phyloP scores from a whole-genome alignment of 2,797 vertebrate genomes.

The Euphonia xanthogaster region DNA sequence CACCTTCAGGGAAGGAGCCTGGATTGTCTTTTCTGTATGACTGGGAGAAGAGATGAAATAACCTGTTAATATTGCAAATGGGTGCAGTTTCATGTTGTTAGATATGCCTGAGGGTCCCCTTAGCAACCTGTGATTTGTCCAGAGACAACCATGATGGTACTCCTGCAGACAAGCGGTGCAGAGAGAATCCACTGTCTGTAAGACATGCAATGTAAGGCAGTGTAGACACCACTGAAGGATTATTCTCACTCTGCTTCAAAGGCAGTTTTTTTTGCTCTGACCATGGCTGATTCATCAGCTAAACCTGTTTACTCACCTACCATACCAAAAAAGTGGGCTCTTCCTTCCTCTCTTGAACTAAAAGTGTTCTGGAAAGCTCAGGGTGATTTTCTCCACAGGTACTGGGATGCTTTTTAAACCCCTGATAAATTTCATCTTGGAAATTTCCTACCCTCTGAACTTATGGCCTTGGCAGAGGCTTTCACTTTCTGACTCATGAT shows the following conservation, averaged over 20 bases:
- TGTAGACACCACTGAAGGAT: not conserved
- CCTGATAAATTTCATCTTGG: not conserved
- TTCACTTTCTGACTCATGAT: not conserved
- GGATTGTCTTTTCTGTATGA: not conserved
- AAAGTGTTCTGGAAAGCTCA: not conserved
- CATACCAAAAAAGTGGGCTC: not conserved
- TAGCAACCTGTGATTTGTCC: not conserved
- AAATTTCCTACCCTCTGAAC: not conserved
- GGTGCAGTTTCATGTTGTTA: not conserved
- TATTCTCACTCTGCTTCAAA: not conserved
- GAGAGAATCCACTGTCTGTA: not conserved
- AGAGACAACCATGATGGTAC: not conserved
- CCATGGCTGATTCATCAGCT: not conserved
- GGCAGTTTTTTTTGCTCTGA: not conserved
- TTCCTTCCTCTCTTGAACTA: not conserved
- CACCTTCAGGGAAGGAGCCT: not conserved
- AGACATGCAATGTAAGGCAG: fast-evolving
- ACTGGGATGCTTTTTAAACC: not conserved
- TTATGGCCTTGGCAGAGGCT: not conserved
- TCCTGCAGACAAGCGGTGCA: not conserved
- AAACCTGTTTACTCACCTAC: not conserved
- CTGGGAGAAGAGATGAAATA: not conserved
- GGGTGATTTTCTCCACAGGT: not conserved
- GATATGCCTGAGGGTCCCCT: not conserved
- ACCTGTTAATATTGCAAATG: not conserved